phyloP scores from a whole-genome alignment of 2,797 vertebrate species.

The Lemur catta region DNA sequence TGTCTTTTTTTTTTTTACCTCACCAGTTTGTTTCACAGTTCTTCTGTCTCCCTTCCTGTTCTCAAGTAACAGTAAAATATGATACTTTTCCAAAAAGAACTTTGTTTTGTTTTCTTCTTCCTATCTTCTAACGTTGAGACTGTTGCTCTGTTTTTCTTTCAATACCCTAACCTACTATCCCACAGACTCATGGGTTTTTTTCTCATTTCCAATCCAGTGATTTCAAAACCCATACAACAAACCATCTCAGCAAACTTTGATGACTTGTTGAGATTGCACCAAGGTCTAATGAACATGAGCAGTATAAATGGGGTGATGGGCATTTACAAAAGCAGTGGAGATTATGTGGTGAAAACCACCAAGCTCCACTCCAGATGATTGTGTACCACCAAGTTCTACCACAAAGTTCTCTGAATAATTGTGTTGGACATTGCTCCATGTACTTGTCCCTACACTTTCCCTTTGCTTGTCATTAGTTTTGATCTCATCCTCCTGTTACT shows the following conservation, averaged over 20 bases:
- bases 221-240: neutral
- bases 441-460: neutral
- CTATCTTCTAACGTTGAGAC: neutral
- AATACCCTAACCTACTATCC: neutral
- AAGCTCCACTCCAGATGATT: neutral
- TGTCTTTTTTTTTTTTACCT: neutral
- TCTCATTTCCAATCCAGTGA: neutral
- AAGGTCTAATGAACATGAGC: neutral
- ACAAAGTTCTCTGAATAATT: neutral
- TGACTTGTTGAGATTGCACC: neutral
- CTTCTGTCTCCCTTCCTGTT: neutral
- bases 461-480: neutral
- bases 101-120: neutral
- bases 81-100: neutral
- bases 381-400: neutral
- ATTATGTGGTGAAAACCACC: neutral
- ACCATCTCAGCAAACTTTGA: neutral
- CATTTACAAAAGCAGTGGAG: neutral
- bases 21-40: neutral
- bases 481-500: neutral
- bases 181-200: neutral
- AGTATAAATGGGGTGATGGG: neutral
- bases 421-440: rapidly evolving
- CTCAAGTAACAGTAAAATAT: neutral
- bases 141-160: neutral